Conservation (phyloP, 2,888 invertebrate genomes). For the Acronicta alni region DNA sequence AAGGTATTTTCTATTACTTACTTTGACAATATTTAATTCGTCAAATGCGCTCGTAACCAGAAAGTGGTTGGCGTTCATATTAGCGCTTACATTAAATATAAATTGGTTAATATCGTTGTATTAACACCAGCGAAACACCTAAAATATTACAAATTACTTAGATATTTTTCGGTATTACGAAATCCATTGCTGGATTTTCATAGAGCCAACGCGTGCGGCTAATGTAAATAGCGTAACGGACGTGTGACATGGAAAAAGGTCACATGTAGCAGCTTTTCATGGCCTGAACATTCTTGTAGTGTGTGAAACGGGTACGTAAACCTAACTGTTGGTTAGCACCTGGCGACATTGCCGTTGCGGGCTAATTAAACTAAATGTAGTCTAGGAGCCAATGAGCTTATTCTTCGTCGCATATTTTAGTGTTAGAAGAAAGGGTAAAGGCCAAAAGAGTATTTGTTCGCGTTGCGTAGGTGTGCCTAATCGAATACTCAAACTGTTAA, state of each 20-base stretch:
- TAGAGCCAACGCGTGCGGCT: rapidly evolving
- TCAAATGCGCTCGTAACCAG: conserved; percentile 29
- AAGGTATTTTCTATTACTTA: conserved; percentile 8
- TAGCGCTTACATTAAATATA: conserved; percentile 21
- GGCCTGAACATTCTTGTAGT: conserved; percentile 9
- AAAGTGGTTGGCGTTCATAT: conserved; percentile 19
- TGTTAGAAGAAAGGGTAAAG: too few relatives aligned
- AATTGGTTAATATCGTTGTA: conserved; percentile 34
- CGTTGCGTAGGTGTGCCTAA: too few relatives aligned
- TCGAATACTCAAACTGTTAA: too few relatives aligned
- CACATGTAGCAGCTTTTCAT: conserved; percentile 1
- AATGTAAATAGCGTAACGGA: conserved; percentile 1
- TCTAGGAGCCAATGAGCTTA: background rate
- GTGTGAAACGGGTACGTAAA: conserved; percentile 15
- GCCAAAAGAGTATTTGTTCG: too few relatives aligned
- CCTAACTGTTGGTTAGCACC: conserved; percentile 27
- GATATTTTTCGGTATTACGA: background rate
- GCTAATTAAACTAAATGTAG: conserved; percentile 9
- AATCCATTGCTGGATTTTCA: background rate
- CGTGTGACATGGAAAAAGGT: background rate
- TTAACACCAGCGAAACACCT: conserved; percentile 19
- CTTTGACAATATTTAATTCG: conserved; percentile 11
- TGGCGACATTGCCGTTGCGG: conserved; percentile 7
- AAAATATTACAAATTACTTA: background rate
- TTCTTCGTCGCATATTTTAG: background rate